Evolutionary conservation across 1,140 invertebrate genomes (phyloP), one percentile per base, ranked within the genome.

Genomic region (Epicauta chinensis): DNA sequence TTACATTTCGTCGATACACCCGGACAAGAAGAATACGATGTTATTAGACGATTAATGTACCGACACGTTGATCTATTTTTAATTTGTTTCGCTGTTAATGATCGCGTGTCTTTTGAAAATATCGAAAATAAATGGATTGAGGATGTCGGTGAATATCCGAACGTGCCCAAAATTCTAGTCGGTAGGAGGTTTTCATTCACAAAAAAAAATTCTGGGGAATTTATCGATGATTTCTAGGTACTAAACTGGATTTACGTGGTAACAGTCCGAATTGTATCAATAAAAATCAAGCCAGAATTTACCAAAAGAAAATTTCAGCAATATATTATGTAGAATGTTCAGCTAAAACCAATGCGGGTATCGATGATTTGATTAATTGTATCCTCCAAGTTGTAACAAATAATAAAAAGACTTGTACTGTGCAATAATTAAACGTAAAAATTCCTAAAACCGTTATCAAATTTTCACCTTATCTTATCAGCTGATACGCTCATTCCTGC

Each of bases 281-380:
- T 16, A 39, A 30, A 31, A 38, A 15, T 15, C 36, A 49, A 15
- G 30, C 16, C 4, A 36, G 9, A 11, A 39, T 15, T 15, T 49
- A 38, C 14, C 46, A 49, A 14, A 49, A 49, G 17, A 49, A 49
- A 49, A 40, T 49, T 14, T 10, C n/a, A 13, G 46, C 46, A 13
- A 2, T 39, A 6, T 39, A 14, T 38, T 49, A 49, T n/a, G 29
- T 30, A 4, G 46, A 49, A 49, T 49, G 46, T 29, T 49, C 46
- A 10, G 46, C 46, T 12, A 49, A 49, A 30, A 49, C 10, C n/a
- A n/a, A 30, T n/a, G 10, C 23, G 1, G 46, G 46, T 40, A 30
- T 49, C 12, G 46, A 41, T n/a, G 37, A 49, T 31, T 39, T 49
- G 16, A 49, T 34, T 34, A 3, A 34, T 11, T 11, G 10, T 34